Evolutionary conservation across 2,888 invertebrate species (phyloP).

Genomic region (Drosophila subquinaria): DNA sequence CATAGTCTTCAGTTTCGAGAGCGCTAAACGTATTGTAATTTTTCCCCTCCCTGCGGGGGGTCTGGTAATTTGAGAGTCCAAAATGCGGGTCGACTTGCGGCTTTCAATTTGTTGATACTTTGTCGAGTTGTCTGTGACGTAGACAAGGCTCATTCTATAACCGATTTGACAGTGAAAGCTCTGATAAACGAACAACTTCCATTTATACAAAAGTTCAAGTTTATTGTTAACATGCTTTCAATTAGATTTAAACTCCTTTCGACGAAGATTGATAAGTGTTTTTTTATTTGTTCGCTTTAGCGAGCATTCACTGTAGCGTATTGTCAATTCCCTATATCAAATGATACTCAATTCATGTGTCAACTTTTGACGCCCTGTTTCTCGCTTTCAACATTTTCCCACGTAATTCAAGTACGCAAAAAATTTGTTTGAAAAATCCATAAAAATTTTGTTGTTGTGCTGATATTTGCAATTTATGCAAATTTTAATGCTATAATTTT

Average conservation of each 20-base stretch:
- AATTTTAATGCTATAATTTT: conserved; percentile 41
- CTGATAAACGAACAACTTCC: not conserved
- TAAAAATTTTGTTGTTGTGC: not conserved
- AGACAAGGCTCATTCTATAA: conserved; percentile 18
- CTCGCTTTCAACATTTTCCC: conserved; percentile 48
- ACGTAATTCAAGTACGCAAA: conserved; percentile 48
- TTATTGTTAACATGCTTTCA: not conserved
- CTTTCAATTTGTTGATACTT: conserved; percentile 63
- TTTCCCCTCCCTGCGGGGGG: not conserved
- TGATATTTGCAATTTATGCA: conserved; percentile 46
- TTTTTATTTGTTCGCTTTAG: not conserved
- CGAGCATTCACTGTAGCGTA: conserved; percentile 7
- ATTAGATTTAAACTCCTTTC: not conserved
- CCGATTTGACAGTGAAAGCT: conserved; percentile 8
- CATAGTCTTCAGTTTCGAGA: conserved; percentile 40
- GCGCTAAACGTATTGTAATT: conserved; percentile 5
- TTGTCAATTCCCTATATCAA: conserved; percentile 41
- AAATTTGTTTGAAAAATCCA: conserved; percentile 7
- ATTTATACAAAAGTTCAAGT: not conserved
- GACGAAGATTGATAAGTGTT: not conserved
- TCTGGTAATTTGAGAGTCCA: conserved; percentile 67
- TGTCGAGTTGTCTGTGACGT: conserved; percentile 22
- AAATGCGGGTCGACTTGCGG: conserved; percentile 67
- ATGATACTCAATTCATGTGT: conserved; percentile 53
- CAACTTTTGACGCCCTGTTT: conserved; percentile 53